Percentiles rank a stretch among this genome's conserved stretches.
Conservation (phyloP, 2,113 vertebrate species). For the Chlamydotis undulata region DNA sequence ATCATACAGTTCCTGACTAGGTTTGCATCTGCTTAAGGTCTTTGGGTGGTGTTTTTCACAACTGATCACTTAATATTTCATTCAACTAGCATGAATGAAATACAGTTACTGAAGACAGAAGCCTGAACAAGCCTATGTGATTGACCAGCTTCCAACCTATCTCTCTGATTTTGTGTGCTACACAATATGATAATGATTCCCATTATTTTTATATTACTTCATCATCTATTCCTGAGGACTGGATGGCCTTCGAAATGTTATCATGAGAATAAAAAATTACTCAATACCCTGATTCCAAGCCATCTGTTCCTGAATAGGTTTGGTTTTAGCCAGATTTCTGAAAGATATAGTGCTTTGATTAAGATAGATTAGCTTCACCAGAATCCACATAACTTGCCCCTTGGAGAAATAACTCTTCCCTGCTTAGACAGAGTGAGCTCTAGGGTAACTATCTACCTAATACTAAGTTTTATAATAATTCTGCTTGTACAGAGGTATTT, state of each 20-base stretch:
- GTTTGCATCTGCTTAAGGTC: not conserved
- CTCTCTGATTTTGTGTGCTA: not conserved
- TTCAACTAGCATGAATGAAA: not conserved
- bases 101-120: not conserved
- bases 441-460: not conserved
- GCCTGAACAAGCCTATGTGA: not conserved
- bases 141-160: not conserved
- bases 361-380: not conserved
- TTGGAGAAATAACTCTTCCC: not conserved
- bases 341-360: not conserved
- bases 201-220: not conserved
- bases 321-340: not conserved
- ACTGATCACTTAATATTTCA: not conserved
- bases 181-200: not conserved
- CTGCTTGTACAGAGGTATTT: not conserved
- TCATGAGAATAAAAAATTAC: not conserved
- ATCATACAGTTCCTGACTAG: not conserved
- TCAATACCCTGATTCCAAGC: not conserved
- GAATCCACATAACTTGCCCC: not conserved
- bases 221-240: not conserved
- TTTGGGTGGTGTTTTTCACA: not conserved
- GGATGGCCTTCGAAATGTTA: not conserved
- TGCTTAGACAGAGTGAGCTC: not conserved
- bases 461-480: not conserved
- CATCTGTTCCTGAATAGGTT: not conserved